Base-by-base conservation (phyloP, 1,140 invertebrate genomes). In the Ooceraea biroi region DNA sequence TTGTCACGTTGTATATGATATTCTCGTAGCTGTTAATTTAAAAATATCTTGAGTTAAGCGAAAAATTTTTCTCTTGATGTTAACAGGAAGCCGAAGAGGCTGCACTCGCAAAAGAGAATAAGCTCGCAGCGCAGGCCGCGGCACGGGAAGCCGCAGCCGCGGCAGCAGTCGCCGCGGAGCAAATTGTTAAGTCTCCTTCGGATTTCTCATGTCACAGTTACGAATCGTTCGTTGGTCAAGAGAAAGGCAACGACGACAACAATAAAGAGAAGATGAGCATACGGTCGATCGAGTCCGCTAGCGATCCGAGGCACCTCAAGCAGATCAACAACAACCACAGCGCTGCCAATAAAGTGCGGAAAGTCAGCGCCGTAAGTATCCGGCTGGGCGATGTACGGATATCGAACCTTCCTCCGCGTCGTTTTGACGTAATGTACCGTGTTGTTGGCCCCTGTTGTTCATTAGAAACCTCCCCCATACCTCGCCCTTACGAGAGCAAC, bases 251-350 rank as follows among this genome's bases (percentile, higher is more conserved):
- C 92, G 96, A 97, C 88, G 97, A 98, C 92, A 97, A 97, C 95
- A 98, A 98, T 95, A 97, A 97, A 92, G 98, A 98, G 93, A 97
- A 97, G 93, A 98, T 98, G 96, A 98, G 97, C 94, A 97, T 98
- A 74, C 96, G 97, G 92, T 98, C 97, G 92, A 96, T 97, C 90
- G 97, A 98, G 93, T 98, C 97, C 91, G 96, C 98, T 94, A 97
- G 97, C 95, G 97, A 98, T 94, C 96, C 97, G 93, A 96, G 97
- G 95, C 94, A 95, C 82, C 94, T 94, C 77, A 80, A 69, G 36
- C 94, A 93, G 84, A 93, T 92, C 84, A 95, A 94, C 90, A 94
- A 92, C 89, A 95, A 93, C 80, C 93, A 94, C 89, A 93, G 87
- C 63, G 88, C 90, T 85, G 95, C 95, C 92, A 96, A 94, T 91